These are phyloP conservation scores for Drosophila malerkotliana DNA, from an alignment of 1,140 invertebrate species.

Conservation along the genomic window DNA sequence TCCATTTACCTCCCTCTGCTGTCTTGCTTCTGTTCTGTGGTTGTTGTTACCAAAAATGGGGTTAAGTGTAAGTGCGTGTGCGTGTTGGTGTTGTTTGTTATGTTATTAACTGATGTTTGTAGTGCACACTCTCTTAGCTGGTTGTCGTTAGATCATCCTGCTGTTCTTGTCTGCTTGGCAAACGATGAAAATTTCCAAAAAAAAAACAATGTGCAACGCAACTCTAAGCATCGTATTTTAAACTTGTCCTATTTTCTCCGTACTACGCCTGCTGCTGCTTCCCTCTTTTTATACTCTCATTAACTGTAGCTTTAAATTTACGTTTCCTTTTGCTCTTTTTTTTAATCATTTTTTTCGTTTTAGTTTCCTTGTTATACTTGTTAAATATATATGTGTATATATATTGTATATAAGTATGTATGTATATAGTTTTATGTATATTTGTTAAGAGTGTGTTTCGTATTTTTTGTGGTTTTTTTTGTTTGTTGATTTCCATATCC, in stretches of 20 bases:
- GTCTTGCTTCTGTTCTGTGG: constrained; percentile 33
- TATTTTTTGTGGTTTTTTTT: constrained; percentile 60
- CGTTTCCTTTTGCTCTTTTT: constrained; percentile 68
- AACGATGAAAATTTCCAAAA: constrained; percentile 69
- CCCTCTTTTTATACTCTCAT: constrained; percentile 38
- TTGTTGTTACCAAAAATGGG: constrained; percentile 35
- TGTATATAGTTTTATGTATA: constrained; percentile 60
- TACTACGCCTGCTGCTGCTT: constrained; percentile 3
- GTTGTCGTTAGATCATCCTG: constrained; percentile 39
- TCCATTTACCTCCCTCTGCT: constrained; percentile 5
- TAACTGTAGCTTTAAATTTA: constrained; percentile 76
- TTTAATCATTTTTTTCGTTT: constrained; percentile 47
- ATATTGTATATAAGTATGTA: constrained; percentile 59
- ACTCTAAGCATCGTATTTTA: constrained; percentile 76
- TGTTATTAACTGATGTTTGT: constrained; percentile 30
- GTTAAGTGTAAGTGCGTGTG: constrained; percentile 48
- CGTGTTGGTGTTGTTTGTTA: constrained; percentile 40
- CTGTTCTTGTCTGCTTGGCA: constrained; percentile 75
- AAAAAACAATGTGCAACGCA: constrained; percentile 81
- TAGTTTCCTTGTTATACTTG: constrained; percentile 44
- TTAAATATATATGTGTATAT: constrained; percentile 57
- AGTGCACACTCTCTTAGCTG: constrained; percentile 24
- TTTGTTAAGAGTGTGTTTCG: constrained; percentile 72
- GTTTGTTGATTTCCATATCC: constrained; percentile 26
- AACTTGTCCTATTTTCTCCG: constrained; percentile 31